Conservation (phyloP, 2,888 invertebrate species). For the Spodoptera littoralis region DNA sequence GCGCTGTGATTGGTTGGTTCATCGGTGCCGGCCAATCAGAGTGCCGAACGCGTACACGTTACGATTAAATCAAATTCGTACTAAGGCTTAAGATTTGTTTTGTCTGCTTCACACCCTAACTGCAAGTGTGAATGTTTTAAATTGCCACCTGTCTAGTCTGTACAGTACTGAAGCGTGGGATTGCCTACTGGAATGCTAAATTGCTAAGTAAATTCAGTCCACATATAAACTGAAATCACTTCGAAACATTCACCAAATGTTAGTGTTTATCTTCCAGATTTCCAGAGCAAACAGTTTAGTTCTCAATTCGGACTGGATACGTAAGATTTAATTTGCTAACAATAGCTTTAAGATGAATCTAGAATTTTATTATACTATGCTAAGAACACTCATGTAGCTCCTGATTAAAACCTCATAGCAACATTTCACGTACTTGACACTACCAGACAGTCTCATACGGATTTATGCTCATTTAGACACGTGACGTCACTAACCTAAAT, state of each 20-base stretch:
- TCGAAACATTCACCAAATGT: slow-evolving; percentile 2
- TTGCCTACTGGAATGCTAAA: slow-evolving; percentile 1
- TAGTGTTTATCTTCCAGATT: neutral
- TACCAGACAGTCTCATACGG: slow-evolving; percentile 7
- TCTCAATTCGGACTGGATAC: neutral
- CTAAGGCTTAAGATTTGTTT: slow-evolving; percentile 13
- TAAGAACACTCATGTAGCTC: slow-evolving; percentile 1
- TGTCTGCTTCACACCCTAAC: slow-evolving; percentile 26
- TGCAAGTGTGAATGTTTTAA: slow-evolving; percentile 48
- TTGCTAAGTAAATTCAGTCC: slow-evolving; percentile 18
- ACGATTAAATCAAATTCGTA: no score
- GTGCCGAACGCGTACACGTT: no score
- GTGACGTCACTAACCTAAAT: slow-evolving; percentile 22
- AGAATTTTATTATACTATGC: neutral
- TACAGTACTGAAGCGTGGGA: slow-evolving; percentile 23
- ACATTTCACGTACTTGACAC: slow-evolving; percentile 20
- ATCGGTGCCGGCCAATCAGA: no score
- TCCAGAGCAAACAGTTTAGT: no score
- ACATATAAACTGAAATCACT: slow-evolving; percentile 11
- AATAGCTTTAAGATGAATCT: neutral
- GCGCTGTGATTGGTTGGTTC: no score
- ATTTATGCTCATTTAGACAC: slow-evolving; percentile 18
- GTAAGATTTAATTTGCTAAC: neutral
- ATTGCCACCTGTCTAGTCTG: slow-evolving; percentile 33
- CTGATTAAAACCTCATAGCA: slow-evolving; percentile 32